Base-by-base conservation (phyloP, 1,140 invertebrate genomes). In the Babylonia areolata region DNA sequence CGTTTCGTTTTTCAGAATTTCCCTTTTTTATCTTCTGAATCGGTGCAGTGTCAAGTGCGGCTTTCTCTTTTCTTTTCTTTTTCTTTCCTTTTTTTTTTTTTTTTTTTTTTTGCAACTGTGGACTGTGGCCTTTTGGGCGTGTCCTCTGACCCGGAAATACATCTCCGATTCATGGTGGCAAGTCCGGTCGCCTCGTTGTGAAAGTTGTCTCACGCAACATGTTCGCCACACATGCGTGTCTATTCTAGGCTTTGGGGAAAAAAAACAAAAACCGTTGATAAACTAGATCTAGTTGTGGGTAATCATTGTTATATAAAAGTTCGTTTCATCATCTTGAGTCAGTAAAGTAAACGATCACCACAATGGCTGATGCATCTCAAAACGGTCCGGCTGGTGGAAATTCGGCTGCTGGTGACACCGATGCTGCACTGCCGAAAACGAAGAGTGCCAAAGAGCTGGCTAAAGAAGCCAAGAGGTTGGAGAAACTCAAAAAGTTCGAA, bases 401-500 rank as follows among this genome's bases (percentile, higher is more conserved):
- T n/a, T 58, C 77, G 35, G 40, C 51, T 46, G 84, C 40, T 79
- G 64, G 54, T 35, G 71, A n/a, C 6, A 84, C 31, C 51, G 81
- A 51, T 87, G 88, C 35, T 37, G 87, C 64, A 31, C 31, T 87
- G 35, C 88, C 89, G 20, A 90, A 89, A 86, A 90, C 89, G 6
- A 93, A 93, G 82, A 91, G 89, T 85, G 92, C 92, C 35, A 92
- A 91, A 42, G 91, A 94, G 87, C 82, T 93, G 39, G 88, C 91
- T 54, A 93, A 93, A 87, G 92, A 94, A 89, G 92, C 90, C 40
- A 90, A 92, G 77, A 88, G 92, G 37, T 88, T 90, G 84, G 92
- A 92, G 85, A 94, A 94, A 88, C 83, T 92, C 12, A 97, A 97
- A 88, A 99, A 99, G 94, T 96, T 99, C 73, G 97, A 98, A 93